phyloP scores from a whole-genome alignment of 2,797 vertebrate genomes.

The Cottoperca gobio region DNA sequence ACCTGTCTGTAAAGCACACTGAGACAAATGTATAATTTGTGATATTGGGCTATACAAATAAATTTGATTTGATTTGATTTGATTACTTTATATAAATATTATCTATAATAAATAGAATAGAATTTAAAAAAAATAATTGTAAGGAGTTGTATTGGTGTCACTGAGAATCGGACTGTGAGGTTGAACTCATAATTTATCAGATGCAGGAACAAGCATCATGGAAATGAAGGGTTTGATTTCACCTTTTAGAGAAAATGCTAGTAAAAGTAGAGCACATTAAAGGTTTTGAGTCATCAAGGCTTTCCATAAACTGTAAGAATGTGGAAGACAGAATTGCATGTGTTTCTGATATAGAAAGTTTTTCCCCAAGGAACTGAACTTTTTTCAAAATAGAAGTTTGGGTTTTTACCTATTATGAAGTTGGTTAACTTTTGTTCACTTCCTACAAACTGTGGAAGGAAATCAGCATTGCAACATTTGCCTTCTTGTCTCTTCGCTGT shows the following conservation, averaged over 20 bases:
- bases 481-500: background rate
- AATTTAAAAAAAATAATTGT: background rate
- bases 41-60: too few relatives aligned
- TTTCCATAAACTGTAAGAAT: background rate
- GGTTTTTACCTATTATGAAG: background rate
- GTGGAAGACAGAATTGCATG: background rate
- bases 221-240: conserved; percentile 22
- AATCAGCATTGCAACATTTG: background rate
- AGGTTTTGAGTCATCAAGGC: conserved; percentile 27
- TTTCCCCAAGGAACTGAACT: background rate
- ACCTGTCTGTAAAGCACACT: too few relatives aligned
- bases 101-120: background rate
- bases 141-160: background rate
- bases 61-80: too few relatives aligned
- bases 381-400: background rate
- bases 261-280: conserved; percentile 9
- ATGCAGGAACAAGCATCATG: background rate
- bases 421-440: conserved; percentile 1
- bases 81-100: background rate
- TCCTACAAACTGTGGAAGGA: background rate
- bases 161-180: conserved; percentile 3
- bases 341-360: background rate
- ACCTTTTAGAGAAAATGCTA: conserved; percentile 20
- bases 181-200: conserved; percentile 3
- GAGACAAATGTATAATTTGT: too few relatives aligned